phyloP scores from a whole-genome alignment of 2,797 vertebrate species.

The Pangasius krempfi region DNA sequence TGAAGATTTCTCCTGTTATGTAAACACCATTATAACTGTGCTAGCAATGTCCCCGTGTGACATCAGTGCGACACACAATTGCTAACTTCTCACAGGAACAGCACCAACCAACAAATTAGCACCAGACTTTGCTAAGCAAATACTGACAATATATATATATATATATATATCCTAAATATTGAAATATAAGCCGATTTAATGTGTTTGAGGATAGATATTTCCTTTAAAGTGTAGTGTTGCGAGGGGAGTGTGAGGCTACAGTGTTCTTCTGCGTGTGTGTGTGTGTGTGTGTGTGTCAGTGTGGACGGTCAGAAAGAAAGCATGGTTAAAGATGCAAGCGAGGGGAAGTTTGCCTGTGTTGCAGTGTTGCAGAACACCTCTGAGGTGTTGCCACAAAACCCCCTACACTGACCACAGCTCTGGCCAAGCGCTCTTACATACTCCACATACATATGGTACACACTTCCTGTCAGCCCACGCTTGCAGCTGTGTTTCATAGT shows the following conservation, averaged over 20 bases:
- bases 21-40: background rate
- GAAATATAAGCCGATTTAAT: background rate
- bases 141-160: background rate
- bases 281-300: background rate
- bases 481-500: constrained; percentile 7
- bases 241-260: background rate
- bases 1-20: background rate
- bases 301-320: constrained; percentile 6
- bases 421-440: constrained; percentile 39
- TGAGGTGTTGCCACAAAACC: constrained; percentile 53
- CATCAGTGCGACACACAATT: background rate
- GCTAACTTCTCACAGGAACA: background rate
- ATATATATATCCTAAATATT: background rate
- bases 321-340: constrained; percentile 43
- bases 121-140: background rate
- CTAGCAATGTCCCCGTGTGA: background rate
- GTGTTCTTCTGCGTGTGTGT: too few species aligned
- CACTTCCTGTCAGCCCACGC: constrained; percentile 42
- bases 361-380: constrained; percentile 46
- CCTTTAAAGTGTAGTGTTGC: background rate
- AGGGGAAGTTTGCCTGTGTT: constrained; percentile 39
- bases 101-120: background rate
- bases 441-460: constrained; percentile 35
- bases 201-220: background rate
- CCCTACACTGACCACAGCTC: constrained; percentile 53